Evolutionary conservation across 2,113 vertebrate species (phyloP), one percentile per base, ranked within the genome.

Genomic region (Xiphorhynchus elegans): DNA sequence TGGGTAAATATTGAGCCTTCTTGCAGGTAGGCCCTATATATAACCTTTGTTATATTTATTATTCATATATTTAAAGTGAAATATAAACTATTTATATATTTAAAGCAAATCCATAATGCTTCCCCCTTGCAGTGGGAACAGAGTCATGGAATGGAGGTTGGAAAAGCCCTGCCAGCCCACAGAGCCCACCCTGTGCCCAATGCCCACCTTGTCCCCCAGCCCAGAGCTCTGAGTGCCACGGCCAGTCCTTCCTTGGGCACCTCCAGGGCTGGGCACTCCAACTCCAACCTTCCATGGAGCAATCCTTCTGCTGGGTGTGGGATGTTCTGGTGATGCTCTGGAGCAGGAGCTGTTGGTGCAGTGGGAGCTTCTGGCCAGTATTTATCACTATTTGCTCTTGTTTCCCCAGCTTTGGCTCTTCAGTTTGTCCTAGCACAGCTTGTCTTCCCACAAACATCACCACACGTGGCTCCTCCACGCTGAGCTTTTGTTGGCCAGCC

Each of bases 121-220:
- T 25, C 25, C 40, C 35, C 21, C 8, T 10, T 46, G 39, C 60
- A 42, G 23, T 10, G 66, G 23, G 59, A 74, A 33, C 35, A 56
- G 76, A 58, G 10, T 33, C 3, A 2, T 44, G 58, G 59, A 60
- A 39, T 12, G 11, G 24, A 26, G 50, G 50, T 2, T 64, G 35
- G 85, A 73, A 66, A 66, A 58, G 26, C 17, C 26, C 33, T 81
- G 21, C 17, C 11, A 28, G 50, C 10, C 21, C 37, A 18, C 4
- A 0, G 4, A 35, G 31, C 33, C 31, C 59, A 23, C 3, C 6
- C 59, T 58, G 17, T 73, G 50, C 8, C 14, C 0, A 0, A 11
- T 56, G 6, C 35, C 35, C 21, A 37, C 35, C 17, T 2, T 35
- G 42, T 42, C 50, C 3, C 17, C 20, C 50, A 25, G 31, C 25